These are phyloP conservation scores for Podilymbus podiceps DNA, from an alignment of 2,113 vertebrate genomes.

Conservation along the genomic window DNA sequence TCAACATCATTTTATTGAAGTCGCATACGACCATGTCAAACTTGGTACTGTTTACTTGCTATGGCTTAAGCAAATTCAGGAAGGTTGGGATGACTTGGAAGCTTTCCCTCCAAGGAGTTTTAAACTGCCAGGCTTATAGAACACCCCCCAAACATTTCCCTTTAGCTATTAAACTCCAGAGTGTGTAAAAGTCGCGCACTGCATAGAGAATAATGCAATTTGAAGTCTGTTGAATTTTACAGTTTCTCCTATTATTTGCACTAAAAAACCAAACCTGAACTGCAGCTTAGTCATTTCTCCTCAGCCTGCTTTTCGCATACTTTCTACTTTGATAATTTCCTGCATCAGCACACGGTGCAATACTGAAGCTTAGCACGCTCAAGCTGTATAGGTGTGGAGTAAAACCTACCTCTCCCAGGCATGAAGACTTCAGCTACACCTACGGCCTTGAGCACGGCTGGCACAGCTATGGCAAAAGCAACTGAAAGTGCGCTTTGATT, in stretches of 20 bases:
- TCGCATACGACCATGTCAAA: not conserved
- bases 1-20: not conserved
- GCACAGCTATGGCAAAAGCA: not conserved
- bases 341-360: not conserved
- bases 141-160: not conserved
- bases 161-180: not conserved
- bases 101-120: not conserved
- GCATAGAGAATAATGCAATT: not conserved
- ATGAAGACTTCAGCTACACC: not conserved
- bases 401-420: not conserved
- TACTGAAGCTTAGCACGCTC: not conserved
- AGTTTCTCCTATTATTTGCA: not conserved
- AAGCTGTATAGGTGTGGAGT: accelerated
- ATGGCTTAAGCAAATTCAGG: not conserved
- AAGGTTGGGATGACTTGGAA: not conserved
- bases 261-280: not conserved
- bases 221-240: not conserved
- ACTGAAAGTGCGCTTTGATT: not conserved
- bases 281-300: not conserved
- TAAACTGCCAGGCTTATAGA: not conserved
- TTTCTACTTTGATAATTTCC: not conserved
- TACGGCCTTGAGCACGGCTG: not conserved
- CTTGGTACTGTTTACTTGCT: not conserved
- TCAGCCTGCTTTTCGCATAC: not conserved
- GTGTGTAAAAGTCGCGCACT: not conserved